A percentile compares a stretch with the other conserved stretches of the same genome.
Conservation (phyloP, 2,888 invertebrate genomes). For the Cactoblastis cactorum region DNA sequence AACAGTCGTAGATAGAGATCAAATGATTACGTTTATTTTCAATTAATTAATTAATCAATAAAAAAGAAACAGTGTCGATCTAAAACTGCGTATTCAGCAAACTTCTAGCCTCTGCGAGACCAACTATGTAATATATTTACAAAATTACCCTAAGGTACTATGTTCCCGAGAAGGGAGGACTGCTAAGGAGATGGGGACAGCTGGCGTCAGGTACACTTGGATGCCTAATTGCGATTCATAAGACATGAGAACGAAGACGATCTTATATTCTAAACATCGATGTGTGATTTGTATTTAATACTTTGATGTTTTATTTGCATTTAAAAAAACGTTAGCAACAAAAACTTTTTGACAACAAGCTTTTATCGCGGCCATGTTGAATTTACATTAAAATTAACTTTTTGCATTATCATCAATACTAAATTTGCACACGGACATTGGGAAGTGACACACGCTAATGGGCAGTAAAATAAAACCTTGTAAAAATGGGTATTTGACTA, state of each 20-base stretch:
- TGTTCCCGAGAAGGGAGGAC: slow-evolving; percentile 30
- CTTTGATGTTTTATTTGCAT: neutral
- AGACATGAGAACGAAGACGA: slow-evolving; percentile 5
- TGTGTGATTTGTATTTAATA: neutral
- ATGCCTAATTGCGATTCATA: slow-evolving; percentile 8
- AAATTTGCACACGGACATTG: too few relatives aligned
- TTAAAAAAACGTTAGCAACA: neutral
- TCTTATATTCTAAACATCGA: neutral
- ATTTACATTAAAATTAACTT: too few relatives aligned
- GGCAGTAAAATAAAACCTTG: too few relatives aligned
- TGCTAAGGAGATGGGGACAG: slow-evolving; percentile 8
- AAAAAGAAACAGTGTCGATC: slow-evolving; percentile 33
- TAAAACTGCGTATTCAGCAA: slow-evolving; percentile 60
- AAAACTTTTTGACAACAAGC: neutral
- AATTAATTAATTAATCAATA: neutral
- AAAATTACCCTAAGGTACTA: slow-evolving; percentile 33
- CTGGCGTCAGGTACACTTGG: slow-evolving; percentile 1
- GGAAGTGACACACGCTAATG: too few relatives aligned
- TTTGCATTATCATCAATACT: too few relatives aligned
- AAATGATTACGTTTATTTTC: neutral
- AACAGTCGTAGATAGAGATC: neutral
- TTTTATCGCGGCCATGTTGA: too few relatives aligned
- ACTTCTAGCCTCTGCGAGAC: slow-evolving; percentile 69
- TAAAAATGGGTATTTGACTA: too few relatives aligned
- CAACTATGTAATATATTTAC: slow-evolving; percentile 54